These are phyloP conservation scores for Nezara viridula DNA, from an alignment of 2,888 invertebrate genomes.

Conservation along the genomic window DNA sequence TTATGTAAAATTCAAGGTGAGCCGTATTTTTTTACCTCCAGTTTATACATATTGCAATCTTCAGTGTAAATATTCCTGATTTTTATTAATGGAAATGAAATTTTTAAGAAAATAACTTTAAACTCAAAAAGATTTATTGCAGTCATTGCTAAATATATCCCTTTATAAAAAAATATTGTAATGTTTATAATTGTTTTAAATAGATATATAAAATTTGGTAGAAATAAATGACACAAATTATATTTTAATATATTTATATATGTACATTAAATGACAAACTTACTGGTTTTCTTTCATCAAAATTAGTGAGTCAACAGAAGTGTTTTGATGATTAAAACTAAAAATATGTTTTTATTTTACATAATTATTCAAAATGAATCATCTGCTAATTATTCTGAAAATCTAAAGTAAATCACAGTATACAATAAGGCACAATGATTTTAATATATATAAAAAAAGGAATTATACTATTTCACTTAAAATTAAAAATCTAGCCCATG, in stretches of 20 bases:
- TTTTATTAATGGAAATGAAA: background rate
- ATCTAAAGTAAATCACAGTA: constrained; percentile 56
- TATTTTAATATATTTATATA: constrained; percentile 33
- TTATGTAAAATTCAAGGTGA: no score
- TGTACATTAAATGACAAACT: constrained; percentile 34
- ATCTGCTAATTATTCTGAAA: constrained; percentile 39
- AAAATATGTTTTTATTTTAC: constrained; percentile 12
- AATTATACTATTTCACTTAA: constrained; percentile 41
- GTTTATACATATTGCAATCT: no score
- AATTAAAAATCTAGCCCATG: constrained; percentile 43
- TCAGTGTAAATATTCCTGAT: background rate
- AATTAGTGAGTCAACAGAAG: background rate
- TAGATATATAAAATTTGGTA: background rate
- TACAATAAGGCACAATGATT: constrained; percentile 51
- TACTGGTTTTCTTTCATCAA: background rate
- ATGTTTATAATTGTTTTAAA: background rate
- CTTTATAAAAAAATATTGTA: background rate
- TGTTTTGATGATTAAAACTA: background rate
- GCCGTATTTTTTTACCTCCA: no score
- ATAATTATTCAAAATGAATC: constrained; percentile 32
- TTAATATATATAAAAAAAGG: constrained; percentile 13
- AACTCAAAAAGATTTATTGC: background rate
- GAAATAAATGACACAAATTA: constrained; percentile 22
- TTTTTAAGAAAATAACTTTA: background rate
- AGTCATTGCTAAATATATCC: background rate